Conservation (phyloP, 53 echinoderm and acorn worm genomes). For the Hippasteria phrygiana region DNA sequence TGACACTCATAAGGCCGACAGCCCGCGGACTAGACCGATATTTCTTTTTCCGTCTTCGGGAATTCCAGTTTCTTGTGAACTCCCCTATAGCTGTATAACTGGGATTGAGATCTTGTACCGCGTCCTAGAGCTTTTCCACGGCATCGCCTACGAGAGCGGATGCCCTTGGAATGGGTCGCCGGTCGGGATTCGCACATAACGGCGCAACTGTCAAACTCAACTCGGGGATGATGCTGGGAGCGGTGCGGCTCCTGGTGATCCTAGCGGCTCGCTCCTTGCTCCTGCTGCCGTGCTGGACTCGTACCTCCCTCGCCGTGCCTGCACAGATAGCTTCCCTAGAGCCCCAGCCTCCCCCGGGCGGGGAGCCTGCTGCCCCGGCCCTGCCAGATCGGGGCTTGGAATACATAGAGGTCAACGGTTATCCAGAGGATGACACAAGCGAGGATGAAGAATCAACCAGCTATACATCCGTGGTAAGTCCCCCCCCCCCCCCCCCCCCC, state of each 20-base stretch:
- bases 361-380: neutral
- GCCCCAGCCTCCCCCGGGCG: conserved; percentile 12
- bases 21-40: neutral
- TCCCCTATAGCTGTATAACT: no score
- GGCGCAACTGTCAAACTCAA: neutral
- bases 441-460: conserved; percentile 16
- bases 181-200: conserved; percentile 13
- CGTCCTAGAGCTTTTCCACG: neutral
- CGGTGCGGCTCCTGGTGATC: conserved; percentile 42
- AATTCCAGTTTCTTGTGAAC: neutral
- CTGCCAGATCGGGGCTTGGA: conserved; percentile 12
- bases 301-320: conserved; percentile 8
- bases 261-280: conserved; percentile 27
- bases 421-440: conserved; percentile 28
- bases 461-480: conserved; percentile 54
- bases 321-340: conserved; percentile 10
- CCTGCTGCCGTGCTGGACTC: conserved; percentile 24
- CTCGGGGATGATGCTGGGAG: conserved; percentile 34
- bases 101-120: neutral
- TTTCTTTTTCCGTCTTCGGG: neutral
- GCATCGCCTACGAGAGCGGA: neutral
- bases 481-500: neutral
- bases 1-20: conserved; percentile 36
- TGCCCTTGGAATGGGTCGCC: conserved; percentile 45
- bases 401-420: conserved; percentile 54